These are phyloP conservation scores for Idaea straminata DNA, from an alignment of 2,888 invertebrate genomes.

Conservation along the genomic window DNA sequence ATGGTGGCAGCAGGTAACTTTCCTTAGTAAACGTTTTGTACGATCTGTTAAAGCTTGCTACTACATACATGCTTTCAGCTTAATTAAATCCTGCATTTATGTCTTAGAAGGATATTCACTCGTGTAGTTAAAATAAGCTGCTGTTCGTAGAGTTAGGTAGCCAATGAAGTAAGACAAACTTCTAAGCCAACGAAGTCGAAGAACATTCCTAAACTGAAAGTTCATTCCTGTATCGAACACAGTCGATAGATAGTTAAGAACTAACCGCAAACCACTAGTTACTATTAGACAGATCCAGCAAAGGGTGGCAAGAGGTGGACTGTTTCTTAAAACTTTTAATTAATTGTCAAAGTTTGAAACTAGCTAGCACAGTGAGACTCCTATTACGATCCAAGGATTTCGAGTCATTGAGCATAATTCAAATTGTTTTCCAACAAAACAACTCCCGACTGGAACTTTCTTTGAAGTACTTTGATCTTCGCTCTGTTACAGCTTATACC, in stretches of 20 bases:
- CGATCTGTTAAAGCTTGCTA: not conserved
- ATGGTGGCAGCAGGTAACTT: not conserved
- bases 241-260: conserved; percentile 16
- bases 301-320: conserved; percentile 24
- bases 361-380: conserved; percentile 38
- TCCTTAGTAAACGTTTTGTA: not conserved
- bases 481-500: conserved; percentile 24
- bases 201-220: conserved; percentile 21
- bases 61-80: not conserved
- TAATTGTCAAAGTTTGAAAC: conserved; percentile 59
- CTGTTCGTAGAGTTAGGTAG: not conserved
- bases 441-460: conserved; percentile 33
- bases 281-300: conserved; percentile 17
- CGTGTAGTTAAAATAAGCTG: not conserved
- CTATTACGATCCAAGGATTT: conserved; percentile 50
- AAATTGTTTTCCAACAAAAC: conserved; percentile 53
- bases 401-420: conserved; percentile 55
- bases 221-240: conserved; percentile 14
- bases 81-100: not conserved
- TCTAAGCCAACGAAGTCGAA: conserved; percentile 12
- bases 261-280: conserved; percentile 7
- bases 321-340: conserved; percentile 66
- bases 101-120: not conserved
- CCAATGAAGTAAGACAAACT: not conserved
- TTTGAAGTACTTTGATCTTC: conserved; percentile 40